Percentiles rank a stretch among this genome's conserved stretches.
These are phyloP conservation scores for Ophiodon elongatus DNA, from an alignment of 2,113 vertebrate species.

Conservation along the genomic window DNA sequence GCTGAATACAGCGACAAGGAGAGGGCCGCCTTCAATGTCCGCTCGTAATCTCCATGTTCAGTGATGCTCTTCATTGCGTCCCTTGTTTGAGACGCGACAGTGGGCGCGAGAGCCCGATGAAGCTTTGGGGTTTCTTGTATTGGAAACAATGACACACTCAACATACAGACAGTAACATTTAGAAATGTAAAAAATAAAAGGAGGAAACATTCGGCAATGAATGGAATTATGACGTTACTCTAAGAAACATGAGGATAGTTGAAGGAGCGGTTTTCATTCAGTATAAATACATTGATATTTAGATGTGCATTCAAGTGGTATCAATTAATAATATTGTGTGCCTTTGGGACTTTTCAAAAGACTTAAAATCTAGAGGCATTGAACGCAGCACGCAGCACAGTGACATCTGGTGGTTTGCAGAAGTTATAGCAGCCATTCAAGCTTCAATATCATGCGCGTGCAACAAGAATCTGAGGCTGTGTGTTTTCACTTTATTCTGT, in stretches of 20 bases:
- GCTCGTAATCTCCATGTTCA: neutral
- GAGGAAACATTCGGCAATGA: neutral
- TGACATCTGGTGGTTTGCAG: neutral
- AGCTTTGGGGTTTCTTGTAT: neutral
- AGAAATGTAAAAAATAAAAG: neutral
- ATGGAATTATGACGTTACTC: neutral
- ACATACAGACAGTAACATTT: neutral
- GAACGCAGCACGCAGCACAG: neutral
- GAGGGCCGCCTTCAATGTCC: neutral
- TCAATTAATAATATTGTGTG: too few species aligned
- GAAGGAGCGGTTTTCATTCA: neutral
- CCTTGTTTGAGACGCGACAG: neutral
- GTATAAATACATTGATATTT: neutral
- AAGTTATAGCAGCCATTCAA: neutral
- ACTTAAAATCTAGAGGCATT: neutral
- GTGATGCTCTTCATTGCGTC: neutral
- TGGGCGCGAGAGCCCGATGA: too few species aligned
- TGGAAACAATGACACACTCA: neutral
- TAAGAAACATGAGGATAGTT: neutral
- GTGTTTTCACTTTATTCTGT: neutral
- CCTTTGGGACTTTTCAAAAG: neutral
- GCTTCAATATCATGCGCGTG: neutral
- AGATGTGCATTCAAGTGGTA: neutral
- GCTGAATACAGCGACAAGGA: neutral
- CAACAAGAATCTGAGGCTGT: neutral